Base-by-base conservation (phyloP, 2,797 vertebrate genomes). In the Melanotaenia pygmaea region DNA sequence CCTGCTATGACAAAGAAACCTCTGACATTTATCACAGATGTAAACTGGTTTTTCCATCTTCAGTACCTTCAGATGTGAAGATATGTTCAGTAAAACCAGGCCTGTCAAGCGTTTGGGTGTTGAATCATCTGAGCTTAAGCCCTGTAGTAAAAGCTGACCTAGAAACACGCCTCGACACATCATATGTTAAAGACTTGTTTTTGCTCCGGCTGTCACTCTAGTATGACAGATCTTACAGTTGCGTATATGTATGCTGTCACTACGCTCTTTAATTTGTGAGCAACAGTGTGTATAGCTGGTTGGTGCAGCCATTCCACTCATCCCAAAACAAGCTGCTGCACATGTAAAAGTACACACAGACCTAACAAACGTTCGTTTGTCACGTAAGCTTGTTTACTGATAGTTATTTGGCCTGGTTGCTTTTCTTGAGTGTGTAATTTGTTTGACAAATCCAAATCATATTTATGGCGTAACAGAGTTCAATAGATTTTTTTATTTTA, bases 151-250 rank as follows among this genome's bases (percentile, higher is more conserved):
- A 58, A 64, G 34, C 43, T 79, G 51, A 64, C 64, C 68, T n/a
- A 35, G 73, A 81, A 81, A 76, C 76, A 45, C 4, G 75, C 59
- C 62, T 66, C 5, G 18, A 72, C 67, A 40, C 54, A 82, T 63
- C 30, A 26, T n/a, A 3, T 13, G 3, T 64, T 16, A 24, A 54
- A 64, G 26, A 58, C 10, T 54, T 84, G 61, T 79, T 76, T 77
- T 73, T 38, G 11, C 50, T 12, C 59, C 35, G 4, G 26, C 51
- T 74, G 34, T 70, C 72, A 79, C 53, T 18, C 22, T 20, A 59
- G 34, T 16, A 72, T 20, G 34, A 59, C 43, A 58, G 53, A 68
- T 77, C 4, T 2, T 56, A 47, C 0, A 38, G 5, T 26, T 37
- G 22, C 22, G 40, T 57, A 5, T n/a, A 20, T 30, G 9, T 50